Base-by-base conservation (phyloP, 1,140 invertebrate genomes). In the Neelides sp. region DNA sequence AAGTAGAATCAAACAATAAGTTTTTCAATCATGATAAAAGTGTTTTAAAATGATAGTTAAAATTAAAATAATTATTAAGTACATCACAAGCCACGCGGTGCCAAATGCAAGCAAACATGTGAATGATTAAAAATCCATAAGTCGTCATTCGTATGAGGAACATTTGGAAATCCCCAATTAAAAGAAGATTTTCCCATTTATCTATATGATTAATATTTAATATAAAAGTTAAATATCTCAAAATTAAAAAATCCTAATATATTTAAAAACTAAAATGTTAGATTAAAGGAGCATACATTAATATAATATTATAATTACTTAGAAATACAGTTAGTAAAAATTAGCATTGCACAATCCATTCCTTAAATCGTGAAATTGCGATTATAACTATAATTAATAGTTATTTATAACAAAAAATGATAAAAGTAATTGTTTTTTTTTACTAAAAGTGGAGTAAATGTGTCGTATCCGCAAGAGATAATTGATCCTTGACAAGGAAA, bases 51-150 rank as follows among this genome's bases (percentile, higher is more conserved):
- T n/a, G n/a, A n/a, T n/a, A n/a, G 26, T 10, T 19, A 40, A 23
- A 40, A 20, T 53, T 22, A 24, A 19, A 30, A 15, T 8, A 44
- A 12, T 12, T 12, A 40, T 40, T 40, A 19, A 19, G 17, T 46
- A 55, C 53, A 12, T 36, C 35, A 34, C 58, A 60, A n/a, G 58
- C 58, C 4, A 52, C 12, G 12, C 54, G 42, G 32, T 60, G 58
- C 40, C 52, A 57, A 8, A 56, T 12, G 24, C 54, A 60, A 3
- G 48, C 54, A 39, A 49, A 54, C 5, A 51, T 40, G 27, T 60
- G 54, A 22, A 57, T n/a, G 7, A 60, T 22, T 12, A 54, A 54
- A 19, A 36, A n/a, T 3, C 22, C 30, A 24, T 46, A 54, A 15
- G 56, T n/a, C 5, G 42, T 5, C 2, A 35, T 46, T 24, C 54